Evolutionary conservation across 1,140 invertebrate genomes (phyloP).

Genomic region (Sycophaga agraensis): DNA sequence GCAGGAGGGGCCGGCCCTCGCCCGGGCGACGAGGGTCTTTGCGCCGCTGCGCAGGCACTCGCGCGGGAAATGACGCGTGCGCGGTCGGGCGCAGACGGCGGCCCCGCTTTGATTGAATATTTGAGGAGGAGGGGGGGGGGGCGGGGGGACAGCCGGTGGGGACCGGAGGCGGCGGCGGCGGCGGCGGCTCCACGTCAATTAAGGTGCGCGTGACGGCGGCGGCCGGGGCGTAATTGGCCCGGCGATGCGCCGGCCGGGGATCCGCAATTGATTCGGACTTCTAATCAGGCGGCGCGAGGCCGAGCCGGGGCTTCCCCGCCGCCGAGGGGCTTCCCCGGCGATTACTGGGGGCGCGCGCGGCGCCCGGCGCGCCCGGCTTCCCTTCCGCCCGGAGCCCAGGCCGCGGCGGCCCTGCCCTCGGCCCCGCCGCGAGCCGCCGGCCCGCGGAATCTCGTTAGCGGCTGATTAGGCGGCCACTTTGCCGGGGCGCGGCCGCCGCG

Average conservation of each 20-base stretch:
- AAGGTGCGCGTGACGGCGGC: neutral
- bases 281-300: neutral
- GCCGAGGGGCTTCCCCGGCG: no score
- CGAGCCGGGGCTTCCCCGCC: neutral
- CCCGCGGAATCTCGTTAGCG: no score
- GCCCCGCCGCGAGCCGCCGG: neutral
- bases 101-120: no score
- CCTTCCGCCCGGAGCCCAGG: neutral
- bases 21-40: no score
- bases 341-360: no score
- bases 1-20: no score
- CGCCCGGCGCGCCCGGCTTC: neutral
- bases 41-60: no score
- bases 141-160: neutral
- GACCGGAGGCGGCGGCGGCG: neutral
- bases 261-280: slow-evolving; percentile 23
- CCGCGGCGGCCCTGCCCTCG: neutral
- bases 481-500: neutral
- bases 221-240: neutral
- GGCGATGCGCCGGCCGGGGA: slow-evolving; percentile 4
- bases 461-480: neutral
- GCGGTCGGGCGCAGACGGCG: no score
- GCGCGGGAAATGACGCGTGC: no score
- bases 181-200: no score
- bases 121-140: neutral